Base-by-base conservation (phyloP, 2,888 invertebrate genomes). In the Andrena marginata region DNA sequence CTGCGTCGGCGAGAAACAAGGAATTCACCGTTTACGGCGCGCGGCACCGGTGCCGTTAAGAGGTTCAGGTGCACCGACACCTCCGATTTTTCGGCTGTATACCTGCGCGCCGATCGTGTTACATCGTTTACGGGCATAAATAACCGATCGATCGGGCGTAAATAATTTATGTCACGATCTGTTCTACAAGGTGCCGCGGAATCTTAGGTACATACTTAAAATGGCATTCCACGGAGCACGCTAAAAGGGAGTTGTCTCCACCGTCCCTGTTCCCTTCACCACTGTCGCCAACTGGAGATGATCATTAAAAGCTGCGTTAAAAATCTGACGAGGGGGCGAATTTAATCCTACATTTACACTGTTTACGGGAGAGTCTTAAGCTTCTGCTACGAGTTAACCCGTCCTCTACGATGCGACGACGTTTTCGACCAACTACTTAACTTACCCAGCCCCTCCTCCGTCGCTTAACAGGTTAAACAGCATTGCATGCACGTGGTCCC, bases 21-120 rank as follows among this genome's bases (percentile, higher is more conserved):
- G 54, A n/a, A 51, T 56, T 56, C 65, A 2, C 48, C 31, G 63
- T 74, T 81, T 75, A 71, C 48, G 68, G 63, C n/a, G 51, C n/a
- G 6, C 31, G 35, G 23, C 49, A 42, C 59, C 59, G 51, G 65
- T 59, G 35, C 10, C 16, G 10, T 23, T 23, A 26, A 33, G 33
- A 16, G 48, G 3, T 5, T 59, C 63, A 73, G 59, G 59, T 64
- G 68, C 6, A 16, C 7, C 70, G 54, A 20, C 23, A 59, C 35
- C 33, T 26, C 7, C 0, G 67, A 54, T 63, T 68, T 35, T 67
- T 60, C 35, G 16, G 33, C 29, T 4, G 23, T 8, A 23, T 77
- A 65, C 64, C 72, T 77, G 72, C 7, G n/a, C 63, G 33, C 31
- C 10, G 71, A 49, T 64, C 20, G 48, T 35, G 31, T 26, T 63